Percentiles rank a stretch among this genome's conserved stretches.
phyloP scores from a whole-genome alignment of 2,888 invertebrate genomes.

The Drosophila multiciliata region DNA sequence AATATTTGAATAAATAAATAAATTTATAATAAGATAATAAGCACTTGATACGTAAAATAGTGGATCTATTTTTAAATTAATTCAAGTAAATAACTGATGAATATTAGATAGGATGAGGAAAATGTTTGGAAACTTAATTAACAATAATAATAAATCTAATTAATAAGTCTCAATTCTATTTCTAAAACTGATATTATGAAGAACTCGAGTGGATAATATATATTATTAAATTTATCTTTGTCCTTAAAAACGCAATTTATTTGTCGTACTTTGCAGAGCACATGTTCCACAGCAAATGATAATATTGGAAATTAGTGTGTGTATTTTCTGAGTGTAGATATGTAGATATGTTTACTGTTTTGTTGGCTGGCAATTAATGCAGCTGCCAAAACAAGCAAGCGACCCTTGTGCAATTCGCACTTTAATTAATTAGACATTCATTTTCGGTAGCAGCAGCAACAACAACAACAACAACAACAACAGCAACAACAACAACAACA shows the following conservation, averaged over 20 bases:
- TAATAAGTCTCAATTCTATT: neutral
- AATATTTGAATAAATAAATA: too few relatives aligned
- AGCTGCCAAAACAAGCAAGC: slow-evolving; percentile 58
- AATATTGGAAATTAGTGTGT: too few relatives aligned
- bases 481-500: slow-evolving; percentile 17
- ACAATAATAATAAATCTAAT: neutral
- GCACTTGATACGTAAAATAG: neutral
- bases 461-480: slow-evolving; percentile 5
- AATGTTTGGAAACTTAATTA: neutral
- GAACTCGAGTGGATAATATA: neutral
- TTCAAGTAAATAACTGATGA: neutral
- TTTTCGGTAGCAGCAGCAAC: slow-evolving; percentile 53
- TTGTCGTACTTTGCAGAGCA: neutral
- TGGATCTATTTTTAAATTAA: neutral
- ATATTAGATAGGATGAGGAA: rapidly evolving
- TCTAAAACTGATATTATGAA: neutral
- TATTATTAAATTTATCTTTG: neutral
- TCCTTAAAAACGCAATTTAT: neutral
- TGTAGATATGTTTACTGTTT: slow-evolving; percentile 51
- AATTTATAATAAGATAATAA: neutral
- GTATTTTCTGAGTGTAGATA: slow-evolving; percentile 16
- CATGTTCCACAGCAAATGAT: too few relatives aligned
- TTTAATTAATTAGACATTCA: slow-evolving; percentile 80
- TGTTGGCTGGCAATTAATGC: slow-evolving; percentile 59
- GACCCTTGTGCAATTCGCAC: slow-evolving; percentile 69